Conservation (phyloP, 2,888 invertebrate genomes). For the Litoditis marina region DNA sequence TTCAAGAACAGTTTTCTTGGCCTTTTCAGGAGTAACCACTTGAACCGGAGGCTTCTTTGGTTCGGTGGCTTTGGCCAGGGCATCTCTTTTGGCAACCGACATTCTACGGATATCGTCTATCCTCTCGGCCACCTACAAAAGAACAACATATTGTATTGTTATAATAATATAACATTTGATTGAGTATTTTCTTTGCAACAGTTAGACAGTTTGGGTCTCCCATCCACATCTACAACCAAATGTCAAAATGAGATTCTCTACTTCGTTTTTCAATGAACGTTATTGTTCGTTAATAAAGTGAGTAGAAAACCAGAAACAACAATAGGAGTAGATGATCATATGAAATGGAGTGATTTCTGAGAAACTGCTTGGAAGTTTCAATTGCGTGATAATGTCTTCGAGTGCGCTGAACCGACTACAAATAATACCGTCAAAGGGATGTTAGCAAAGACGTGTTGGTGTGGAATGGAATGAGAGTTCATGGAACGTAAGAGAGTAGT, state of each 20-base stretch:
- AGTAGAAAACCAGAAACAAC: not conserved
- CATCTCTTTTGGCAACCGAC: conserved; percentile 69
- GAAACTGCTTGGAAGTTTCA: not conserved
- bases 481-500: too few relatives aligned
- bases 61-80: conserved; percentile 40
- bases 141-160: conserved; percentile 1
- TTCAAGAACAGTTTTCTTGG: too few relatives aligned
- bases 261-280: not conserved
- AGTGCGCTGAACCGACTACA: too few relatives aligned
- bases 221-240: not conserved
- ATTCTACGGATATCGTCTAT: conserved; percentile 89
- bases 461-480: too few relatives aligned
- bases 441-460: too few relatives aligned
- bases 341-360: not conserved
- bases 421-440: too few relatives aligned
- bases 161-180: not conserved
- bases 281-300: not conserved
- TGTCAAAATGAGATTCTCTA: not conserved
- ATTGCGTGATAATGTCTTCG: too few relatives aligned
- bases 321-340: not conserved
- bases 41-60: conserved; percentile 21
- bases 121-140: conserved; percentile 79
- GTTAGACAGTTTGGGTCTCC: not conserved
- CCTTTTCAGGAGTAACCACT: conserved; percentile 58
- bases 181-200: not conserved